These are phyloP conservation scores for Chrysodeixis includens DNA, from an alignment of 2,888 invertebrate genomes.

Conservation along the genomic window DNA sequence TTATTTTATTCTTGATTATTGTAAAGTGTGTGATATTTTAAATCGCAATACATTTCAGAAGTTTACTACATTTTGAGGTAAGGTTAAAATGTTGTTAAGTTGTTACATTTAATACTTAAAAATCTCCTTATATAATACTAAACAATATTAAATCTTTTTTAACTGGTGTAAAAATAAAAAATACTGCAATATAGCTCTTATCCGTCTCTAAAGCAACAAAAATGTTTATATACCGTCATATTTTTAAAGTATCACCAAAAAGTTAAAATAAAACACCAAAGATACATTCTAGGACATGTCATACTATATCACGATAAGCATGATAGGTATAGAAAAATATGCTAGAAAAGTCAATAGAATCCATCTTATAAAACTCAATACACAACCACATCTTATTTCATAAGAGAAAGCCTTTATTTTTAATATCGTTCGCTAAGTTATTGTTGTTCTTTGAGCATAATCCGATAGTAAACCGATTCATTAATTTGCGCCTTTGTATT, in stretches of 20 bases:
- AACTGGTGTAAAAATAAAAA: too few relatives aligned
- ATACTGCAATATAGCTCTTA: too few relatives aligned
- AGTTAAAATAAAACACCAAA: constrained; percentile 3
- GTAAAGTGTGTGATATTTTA: too few relatives aligned
- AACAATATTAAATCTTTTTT: too few relatives aligned
- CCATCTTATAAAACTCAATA: constrained; percentile 68
- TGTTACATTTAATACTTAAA: too few relatives aligned
- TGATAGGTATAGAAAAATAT: constrained; percentile 63
- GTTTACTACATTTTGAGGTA: too few relatives aligned
- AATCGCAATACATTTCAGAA: too few relatives aligned
- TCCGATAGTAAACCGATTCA: constrained; percentile 22
- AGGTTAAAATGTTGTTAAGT: too few relatives aligned
- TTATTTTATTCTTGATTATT: not conserved
- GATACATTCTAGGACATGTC: not conserved
- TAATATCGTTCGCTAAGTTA: constrained; percentile 37
- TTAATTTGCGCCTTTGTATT: not conserved
- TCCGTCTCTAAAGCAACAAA: too few relatives aligned
- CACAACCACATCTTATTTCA: constrained; percentile 84
- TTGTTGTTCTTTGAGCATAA: constrained; percentile 55
- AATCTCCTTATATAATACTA: too few relatives aligned
- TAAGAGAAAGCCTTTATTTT: constrained; percentile 74
- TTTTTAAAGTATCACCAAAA: not conserved
- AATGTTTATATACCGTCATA: too few relatives aligned
- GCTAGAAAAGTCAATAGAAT: constrained; percentile 68
- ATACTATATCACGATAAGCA: constrained; percentile 41